Evolutionary conservation across 2,888 invertebrate species (phyloP).

Genomic region (Machimus rusticus): DNA sequence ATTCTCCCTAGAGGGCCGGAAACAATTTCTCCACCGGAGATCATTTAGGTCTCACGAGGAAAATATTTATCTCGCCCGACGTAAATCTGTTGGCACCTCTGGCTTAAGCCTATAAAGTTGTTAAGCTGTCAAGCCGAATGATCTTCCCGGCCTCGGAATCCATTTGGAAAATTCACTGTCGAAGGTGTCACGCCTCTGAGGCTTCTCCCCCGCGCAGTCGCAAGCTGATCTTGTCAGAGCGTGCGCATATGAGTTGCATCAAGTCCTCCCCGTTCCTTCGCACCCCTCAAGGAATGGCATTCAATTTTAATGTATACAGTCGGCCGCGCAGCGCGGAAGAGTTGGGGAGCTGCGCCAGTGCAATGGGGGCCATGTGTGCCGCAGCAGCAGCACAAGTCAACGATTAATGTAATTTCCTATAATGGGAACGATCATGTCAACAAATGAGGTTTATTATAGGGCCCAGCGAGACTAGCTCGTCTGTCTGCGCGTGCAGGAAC

Average conservation of each 20-base stretch:
- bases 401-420: conserved; percentile 33
- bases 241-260: conserved; percentile 4
- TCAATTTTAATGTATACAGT: background rate
- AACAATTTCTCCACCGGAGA: conserved; percentile 16
- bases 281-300: background rate
- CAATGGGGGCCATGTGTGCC: conserved; percentile 21
- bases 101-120: conserved; percentile 39
- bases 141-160: conserved; percentile 17
- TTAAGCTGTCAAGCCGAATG: conserved; percentile 38
- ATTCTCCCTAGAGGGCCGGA: background rate
- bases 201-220: background rate
- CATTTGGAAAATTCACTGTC: conserved; percentile 24
- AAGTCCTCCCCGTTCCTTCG: background rate
- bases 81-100: conserved; percentile 40
- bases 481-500: conserved; percentile 15
- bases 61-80: conserved; percentile 24
- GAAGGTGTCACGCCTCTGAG: conserved; percentile 23
- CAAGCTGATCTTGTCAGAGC: background rate
- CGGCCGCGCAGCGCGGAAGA: background rate
- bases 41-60: conserved; percentile 16
- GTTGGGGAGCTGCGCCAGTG: background rate
- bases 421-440: conserved; percentile 39
- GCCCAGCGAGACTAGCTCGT: conserved; percentile 4
- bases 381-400: conserved; percentile 12
- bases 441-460: conserved; percentile 35